A percentile compares a stretch with the other conserved stretches of the same genome.
Evolutionary conservation across 2,113 vertebrate genomes (phyloP).

Genomic region (Acinonyx jubatus): DNA sequence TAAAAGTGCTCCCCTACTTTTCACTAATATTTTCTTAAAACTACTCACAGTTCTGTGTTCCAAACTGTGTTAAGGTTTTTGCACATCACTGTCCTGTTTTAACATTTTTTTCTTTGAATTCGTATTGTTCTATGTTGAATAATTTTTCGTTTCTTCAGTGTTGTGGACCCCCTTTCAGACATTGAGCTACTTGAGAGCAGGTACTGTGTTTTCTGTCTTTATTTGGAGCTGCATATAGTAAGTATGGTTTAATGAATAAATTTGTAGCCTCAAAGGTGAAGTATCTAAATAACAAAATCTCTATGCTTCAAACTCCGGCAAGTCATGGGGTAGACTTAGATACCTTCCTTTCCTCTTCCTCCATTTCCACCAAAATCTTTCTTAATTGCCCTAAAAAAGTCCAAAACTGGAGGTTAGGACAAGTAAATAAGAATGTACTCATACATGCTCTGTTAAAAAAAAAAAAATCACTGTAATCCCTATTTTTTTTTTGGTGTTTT

Average conservation of each 20-base stretch:
- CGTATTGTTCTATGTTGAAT: not conserved
- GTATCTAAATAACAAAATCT: not conserved
- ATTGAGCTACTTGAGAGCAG: not conserved
- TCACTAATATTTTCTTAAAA: not conserved
- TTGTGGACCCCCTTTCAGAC: not conserved
- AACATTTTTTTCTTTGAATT: not conserved
- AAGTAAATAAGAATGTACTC: not conserved
- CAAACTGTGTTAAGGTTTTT: not conserved
- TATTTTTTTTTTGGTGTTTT: not conserved
- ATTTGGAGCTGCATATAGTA: not conserved
- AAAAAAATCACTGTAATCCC: not conserved
- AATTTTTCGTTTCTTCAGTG: not conserved
- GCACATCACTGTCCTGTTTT: not conserved
- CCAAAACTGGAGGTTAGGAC: not conserved
- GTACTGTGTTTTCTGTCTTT: not conserved
- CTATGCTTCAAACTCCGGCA: not conserved
- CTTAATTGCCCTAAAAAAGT: not conserved
- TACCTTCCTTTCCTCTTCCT: not conserved
- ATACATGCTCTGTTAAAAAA: not conserved
- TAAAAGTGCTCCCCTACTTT: not conserved
- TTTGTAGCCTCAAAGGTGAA: not conserved
- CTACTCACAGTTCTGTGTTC: not conserved
- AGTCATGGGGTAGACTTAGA: not conserved
- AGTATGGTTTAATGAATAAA: not conserved
- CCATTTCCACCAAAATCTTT: not conserved